Percentiles rank a stretch among this genome's conserved stretches.
These are phyloP conservation scores for Dicrurus megarhynchus DNA, from an alignment of 2,113 vertebrate genomes.

Conservation along the genomic window DNA sequence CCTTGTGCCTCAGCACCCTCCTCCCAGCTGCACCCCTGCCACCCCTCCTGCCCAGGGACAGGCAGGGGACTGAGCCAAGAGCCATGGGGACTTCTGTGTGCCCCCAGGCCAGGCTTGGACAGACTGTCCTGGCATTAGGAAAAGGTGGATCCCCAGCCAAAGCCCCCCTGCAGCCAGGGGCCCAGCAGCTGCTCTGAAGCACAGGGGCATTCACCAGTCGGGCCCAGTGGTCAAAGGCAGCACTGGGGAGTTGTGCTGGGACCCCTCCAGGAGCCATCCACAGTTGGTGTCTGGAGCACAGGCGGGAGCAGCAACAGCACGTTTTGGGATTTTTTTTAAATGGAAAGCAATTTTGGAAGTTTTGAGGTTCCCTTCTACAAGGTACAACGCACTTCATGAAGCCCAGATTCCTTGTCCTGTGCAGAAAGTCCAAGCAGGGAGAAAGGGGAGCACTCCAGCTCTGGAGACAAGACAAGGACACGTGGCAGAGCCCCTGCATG, in stretches of 20 bases:
- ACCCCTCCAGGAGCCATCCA: neutral
- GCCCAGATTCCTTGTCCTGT: neutral
- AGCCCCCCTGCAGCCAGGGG: neutral
- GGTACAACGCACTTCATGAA: neutral
- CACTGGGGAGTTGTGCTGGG: neutral
- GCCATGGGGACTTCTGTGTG: fast-evolving
- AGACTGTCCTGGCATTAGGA: neutral
- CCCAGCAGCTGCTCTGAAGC: neutral
- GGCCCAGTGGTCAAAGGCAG: neutral
- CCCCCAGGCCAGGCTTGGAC: neutral
- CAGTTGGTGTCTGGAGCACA: neutral
- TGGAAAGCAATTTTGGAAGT: neutral
- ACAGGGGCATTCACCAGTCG: fast-evolving
- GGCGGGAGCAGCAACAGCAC: neutral
- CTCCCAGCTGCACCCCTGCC: neutral
- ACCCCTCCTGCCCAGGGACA: neutral
- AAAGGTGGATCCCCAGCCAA: neutral
- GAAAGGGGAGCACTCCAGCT: neutral
- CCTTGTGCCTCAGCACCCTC: neutral
- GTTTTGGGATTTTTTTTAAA: fast-evolving
- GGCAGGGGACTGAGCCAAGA: neutral
- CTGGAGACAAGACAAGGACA: neutral
- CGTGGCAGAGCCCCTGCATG: fast-evolving
- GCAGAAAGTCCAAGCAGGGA: neutral
- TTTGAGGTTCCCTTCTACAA: neutral